Percentiles rank a stretch among this genome's conserved stretches.
These are phyloP conservation scores for Seriola aureovittata DNA, from an alignment of 2,113 vertebrate genomes.

Conservation along the genomic window DNA sequence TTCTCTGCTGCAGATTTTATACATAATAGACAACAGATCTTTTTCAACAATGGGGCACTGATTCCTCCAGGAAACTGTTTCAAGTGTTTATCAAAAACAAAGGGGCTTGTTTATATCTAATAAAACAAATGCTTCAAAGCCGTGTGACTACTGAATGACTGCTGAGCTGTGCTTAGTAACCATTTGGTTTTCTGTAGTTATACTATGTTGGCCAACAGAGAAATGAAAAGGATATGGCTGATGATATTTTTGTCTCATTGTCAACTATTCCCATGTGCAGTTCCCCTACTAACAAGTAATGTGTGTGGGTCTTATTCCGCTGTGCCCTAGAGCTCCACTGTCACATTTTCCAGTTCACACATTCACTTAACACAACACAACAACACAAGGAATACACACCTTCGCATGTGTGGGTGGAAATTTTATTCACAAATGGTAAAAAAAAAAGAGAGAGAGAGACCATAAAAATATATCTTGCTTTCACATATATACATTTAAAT, in stretches of 20 bases:
- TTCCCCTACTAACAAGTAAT: too few species aligned
- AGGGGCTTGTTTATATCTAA: neutral
- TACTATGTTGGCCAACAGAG: neutral
- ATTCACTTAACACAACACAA: conserved; percentile 29
- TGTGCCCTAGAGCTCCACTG: too few species aligned
- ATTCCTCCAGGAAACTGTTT: neutral
- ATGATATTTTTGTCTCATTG: neutral
- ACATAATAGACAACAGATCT: neutral
- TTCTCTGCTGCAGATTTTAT: neutral
- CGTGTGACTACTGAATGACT: neutral
- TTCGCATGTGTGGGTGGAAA: conserved; percentile 37
- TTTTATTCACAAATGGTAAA: conserved; percentile 79
- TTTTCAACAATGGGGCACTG: neutral
- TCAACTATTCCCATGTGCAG: neutral
- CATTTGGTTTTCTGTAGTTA: neutral
- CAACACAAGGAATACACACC: conserved; percentile 13
- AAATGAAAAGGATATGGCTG: neutral
- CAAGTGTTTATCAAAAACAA: neutral
- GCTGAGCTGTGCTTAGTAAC: neutral
- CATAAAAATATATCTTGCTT: conserved; percentile 80
- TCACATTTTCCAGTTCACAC: neutral
- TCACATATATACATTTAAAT: conserved; percentile 76
- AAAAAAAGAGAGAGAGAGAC: conserved; percentile 42
- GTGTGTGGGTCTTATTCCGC: too few species aligned
- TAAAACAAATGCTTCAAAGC: neutral